Base-by-base conservation (phyloP, 1,140 invertebrate species). In the Magallana ariakensis region DNA sequence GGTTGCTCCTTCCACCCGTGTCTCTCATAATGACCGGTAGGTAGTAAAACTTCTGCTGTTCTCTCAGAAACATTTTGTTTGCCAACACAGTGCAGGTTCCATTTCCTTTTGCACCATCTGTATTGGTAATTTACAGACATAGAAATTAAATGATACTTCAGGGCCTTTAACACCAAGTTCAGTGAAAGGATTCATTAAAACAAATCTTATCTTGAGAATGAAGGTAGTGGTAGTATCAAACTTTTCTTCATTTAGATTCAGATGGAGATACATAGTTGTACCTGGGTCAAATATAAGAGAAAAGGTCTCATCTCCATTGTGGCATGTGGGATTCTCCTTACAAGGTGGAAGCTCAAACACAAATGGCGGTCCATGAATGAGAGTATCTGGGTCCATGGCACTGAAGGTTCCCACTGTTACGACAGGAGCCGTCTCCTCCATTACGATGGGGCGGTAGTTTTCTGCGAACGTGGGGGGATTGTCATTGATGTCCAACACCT, bases 401-500 rank as follows among this genome's bases (percentile, higher is more conserved):
- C 98, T 95, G 87, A 99, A 97, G 95, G 98, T 97, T 2, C 98
- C 97, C 8, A 93, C 90, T 95, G 98, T 98, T 88, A 97, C 96
- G 97, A 0, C 98, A 97, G 87, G 97, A 95, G 85, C 84, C 97
- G 95, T 98, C 98, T 91, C 97, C 96, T 56, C 98, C 97, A 56
- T 97, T 96, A 90, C 95, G 11, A 99, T 97, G 0, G 98, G 98
- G 81, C 97, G 96, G 93, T 99, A 99, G 92, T 98, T 97, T 93
- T 98, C 97, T 1, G 98, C 95, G 95, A 98, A 98, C 88, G 97
- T 97, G 1, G 98, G 98, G n/a, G 95, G 94, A 90, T 96, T 99
- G 92, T 99, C 99, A 94, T 99, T 99, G 85, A 99, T 98, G 92
- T 99, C 98, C 93, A 97, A 97, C 0, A 99, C 98, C 87, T 98